Percentiles rank a stretch among this genome's conserved stretches.
phyloP scores from a whole-genome alignment of 2,113 vertebrate species.

The Ceuthmochares aereus region DNA sequence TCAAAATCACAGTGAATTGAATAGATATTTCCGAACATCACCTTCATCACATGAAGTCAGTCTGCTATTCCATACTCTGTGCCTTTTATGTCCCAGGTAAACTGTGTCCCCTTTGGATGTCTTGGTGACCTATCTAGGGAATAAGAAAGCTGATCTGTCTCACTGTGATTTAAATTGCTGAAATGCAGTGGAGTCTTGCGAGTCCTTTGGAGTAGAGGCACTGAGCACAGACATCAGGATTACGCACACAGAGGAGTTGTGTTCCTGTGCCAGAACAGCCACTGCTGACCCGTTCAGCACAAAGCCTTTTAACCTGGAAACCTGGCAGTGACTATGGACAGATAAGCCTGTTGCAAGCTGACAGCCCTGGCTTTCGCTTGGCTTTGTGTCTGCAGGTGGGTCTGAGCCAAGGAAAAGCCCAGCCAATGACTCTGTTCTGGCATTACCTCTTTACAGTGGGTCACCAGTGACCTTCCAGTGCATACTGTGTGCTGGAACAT shows the following conservation, averaged over 20 bases:
- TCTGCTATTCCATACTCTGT: not conserved
- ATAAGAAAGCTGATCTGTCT: not conserved
- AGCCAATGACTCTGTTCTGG: not conserved
- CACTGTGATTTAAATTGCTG: not conserved
- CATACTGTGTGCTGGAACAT: not conserved
- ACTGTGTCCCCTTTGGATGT: not conserved
- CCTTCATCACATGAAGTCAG: not conserved
- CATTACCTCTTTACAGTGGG: not conserved
- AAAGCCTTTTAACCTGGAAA: not conserved
- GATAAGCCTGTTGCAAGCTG: not conserved
- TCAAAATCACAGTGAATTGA: not conserved
- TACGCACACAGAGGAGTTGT: not conserved
- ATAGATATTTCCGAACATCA: not conserved
- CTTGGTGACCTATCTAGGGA: not conserved
- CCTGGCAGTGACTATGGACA: not conserved
- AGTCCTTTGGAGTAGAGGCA: not conserved
- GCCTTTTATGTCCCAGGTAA: not conserved
- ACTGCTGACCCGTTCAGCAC: not conserved
- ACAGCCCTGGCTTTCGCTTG: not conserved
- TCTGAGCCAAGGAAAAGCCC: constrained; percentile 18
- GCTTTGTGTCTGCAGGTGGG: not conserved
- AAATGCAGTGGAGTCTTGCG: not conserved
- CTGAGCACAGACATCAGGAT: not conserved
- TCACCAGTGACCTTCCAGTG: not conserved
- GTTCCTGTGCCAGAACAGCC: not conserved